Evolutionary conservation across 2,797 vertebrate species (phyloP).

Genomic region (Oceanodroma leucorhoa): DNA sequence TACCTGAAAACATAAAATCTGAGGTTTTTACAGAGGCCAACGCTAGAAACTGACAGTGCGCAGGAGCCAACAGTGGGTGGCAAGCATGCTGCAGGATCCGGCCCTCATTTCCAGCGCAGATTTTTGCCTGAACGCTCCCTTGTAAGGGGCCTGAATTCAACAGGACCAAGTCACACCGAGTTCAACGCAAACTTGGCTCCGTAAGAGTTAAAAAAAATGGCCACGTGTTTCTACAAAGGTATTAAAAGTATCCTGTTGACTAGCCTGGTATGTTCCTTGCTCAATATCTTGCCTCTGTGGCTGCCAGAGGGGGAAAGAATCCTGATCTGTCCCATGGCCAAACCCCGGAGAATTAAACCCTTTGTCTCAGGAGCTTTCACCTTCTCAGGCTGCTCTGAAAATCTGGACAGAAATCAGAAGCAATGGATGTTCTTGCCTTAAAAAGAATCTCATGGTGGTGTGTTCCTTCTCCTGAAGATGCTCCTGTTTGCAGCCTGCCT

Average conservation of each 20-base stretch:
- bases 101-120: neutral
- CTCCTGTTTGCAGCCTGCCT: neutral
- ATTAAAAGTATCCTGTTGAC: constrained; percentile 15
- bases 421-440: neutral
- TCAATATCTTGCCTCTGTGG: neutral
- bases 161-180: neutral
- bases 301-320: constrained; percentile 64
- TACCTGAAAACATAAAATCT: neutral
- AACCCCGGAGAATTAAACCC: constrained; percentile 24
- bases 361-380: constrained; percentile 62
- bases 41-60: neutral
- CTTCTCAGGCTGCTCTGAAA: constrained; percentile 37
- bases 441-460: neutral
- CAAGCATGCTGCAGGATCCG: neutral
- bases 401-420: constrained; percentile 20
- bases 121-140: neutral
- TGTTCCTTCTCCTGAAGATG: neutral
- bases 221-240: neutral
- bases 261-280: neutral
- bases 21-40: neutral
- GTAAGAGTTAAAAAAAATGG: neutral
- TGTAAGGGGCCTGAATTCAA: neutral
- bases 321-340: constrained; percentile 23
- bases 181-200: neutral
- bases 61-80: neutral